These are phyloP conservation scores for Marmota flaviventris DNA, from an alignment of 2,113 vertebrate species.

Conservation along the genomic window DNA sequence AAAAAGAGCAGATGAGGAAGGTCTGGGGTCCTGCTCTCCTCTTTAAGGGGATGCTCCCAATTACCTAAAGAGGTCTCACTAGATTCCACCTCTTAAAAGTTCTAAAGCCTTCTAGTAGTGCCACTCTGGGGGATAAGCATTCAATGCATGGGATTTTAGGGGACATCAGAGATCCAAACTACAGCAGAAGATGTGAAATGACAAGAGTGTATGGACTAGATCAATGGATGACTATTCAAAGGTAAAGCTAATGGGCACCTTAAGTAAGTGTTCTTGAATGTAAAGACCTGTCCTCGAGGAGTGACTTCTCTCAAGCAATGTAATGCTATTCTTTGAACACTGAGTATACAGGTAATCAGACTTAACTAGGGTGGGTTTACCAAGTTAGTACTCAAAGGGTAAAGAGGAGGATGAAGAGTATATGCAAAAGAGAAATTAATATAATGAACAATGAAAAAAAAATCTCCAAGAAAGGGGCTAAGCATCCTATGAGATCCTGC, in stretches of 20 bases:
- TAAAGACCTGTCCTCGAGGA: neutral
- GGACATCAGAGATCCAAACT: neutral
- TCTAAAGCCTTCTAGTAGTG: neutral
- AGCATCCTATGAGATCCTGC: neutral
- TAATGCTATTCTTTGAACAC: neutral
- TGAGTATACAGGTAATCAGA: neutral
- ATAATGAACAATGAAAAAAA: neutral
- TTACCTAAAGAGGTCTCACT: neutral
- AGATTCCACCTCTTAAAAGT: neutral
- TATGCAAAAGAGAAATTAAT: neutral
- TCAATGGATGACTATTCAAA: neutral
- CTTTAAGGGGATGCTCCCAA: neutral
- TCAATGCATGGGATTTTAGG: neutral
- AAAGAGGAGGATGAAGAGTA: neutral
- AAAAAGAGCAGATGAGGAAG: neutral
- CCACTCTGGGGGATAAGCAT: neutral
- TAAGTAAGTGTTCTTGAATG: neutral
- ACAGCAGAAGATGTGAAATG: neutral
- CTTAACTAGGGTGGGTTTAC: neutral
- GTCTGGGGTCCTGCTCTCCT: neutral
- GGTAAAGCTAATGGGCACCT: neutral
- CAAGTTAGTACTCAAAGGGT: neutral
- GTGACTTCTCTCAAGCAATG: neutral
- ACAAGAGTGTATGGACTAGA: neutral
- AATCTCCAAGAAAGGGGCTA: neutral